Evolutionary conservation across 1,140 invertebrate species (phyloP), one percentile per base, ranked within the genome.

Genomic region (Hestina assimilis): DNA sequence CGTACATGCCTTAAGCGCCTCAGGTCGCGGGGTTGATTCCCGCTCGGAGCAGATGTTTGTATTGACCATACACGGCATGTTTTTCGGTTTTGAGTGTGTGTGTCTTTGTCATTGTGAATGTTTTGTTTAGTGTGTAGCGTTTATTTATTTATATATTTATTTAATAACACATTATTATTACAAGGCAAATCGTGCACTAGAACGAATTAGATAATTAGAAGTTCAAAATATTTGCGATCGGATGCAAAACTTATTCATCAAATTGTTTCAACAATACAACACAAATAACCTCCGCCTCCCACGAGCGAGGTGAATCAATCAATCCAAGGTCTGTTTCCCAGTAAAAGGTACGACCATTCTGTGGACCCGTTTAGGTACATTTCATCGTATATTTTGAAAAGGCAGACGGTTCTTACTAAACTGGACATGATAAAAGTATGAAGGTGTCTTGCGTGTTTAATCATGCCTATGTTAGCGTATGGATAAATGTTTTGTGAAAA

Each of bases 301-400:
- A 75, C 72, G 26, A 67, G 61, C 72, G 74, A 80, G 70, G 77
- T 79, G 71, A 83, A 81, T 83, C 80, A 83, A 79, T 81, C 72
- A 71, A 72, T 65, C 69, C 74, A 83, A 79, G 80, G 80, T 68
- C 70, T 70, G 46, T 35, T 64, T 71, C 59, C 51, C 65, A 70
- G 80, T 79, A 79, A 83, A 79, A 81, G 80, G 72, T 70, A 62
- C 55, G 59, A 46, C 73, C 68, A 77, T 69, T 68, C 68, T 71
- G 64, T 57, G 43, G 21, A 50, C 43, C 4, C 17, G 26, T 33
- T 46, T 42, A 62, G 47, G 51, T 29, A 51, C 33, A 20, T 38
- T 43, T 53, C 42, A 26, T 45, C 21, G 26, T 28, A 45, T 23
- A 28, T 4, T 26, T n/a, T n/a, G 15, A 38, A 19, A 38, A 17